Conservation (phyloP, 2,888 invertebrate genomes). For the Andrena trimmerana region DNA sequence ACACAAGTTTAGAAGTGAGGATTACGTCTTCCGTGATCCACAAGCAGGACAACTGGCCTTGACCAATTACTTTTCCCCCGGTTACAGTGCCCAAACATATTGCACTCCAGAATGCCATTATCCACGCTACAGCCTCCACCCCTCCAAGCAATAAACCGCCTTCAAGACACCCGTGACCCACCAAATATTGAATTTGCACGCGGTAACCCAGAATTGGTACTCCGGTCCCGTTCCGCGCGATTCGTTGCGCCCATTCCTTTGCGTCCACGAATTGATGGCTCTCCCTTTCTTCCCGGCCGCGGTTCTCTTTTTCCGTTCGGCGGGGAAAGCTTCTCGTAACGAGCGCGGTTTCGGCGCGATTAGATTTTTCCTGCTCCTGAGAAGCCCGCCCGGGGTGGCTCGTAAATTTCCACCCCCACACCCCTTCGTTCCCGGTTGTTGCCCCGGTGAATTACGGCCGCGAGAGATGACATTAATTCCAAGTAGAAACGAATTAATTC, state of each 20-base stretch:
- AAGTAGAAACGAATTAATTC: conserved; percentile 52
- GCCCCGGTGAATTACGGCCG: conserved; percentile 32
- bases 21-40: too few relatives aligned
- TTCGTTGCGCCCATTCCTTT: not conserved
- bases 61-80: too few relatives aligned
- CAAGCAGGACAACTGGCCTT: too few relatives aligned
- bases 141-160: not conserved
- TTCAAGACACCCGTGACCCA: not conserved
- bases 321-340: conserved; percentile 1
- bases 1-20: too few relatives aligned
- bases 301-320: not conserved
- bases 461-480: conserved; percentile 42
- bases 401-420: conserved; percentile 43
- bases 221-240: not conserved
- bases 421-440: not conserved
- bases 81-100: too few relatives aligned
- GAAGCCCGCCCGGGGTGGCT: conserved; percentile 6
- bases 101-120: too few relatives aligned
- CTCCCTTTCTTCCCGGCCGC: not conserved
- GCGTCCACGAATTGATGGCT: not conserved
- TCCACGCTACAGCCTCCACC: not conserved
- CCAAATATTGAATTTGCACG: not conserved
- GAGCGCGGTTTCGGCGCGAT: conserved; percentile 1
- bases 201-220: not conserved
- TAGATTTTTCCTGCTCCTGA: conserved; percentile 15